Evolutionary conservation across 2,113 vertebrate genomes (phyloP).

Genomic region (Gnathonemus longibarbis): DNA sequence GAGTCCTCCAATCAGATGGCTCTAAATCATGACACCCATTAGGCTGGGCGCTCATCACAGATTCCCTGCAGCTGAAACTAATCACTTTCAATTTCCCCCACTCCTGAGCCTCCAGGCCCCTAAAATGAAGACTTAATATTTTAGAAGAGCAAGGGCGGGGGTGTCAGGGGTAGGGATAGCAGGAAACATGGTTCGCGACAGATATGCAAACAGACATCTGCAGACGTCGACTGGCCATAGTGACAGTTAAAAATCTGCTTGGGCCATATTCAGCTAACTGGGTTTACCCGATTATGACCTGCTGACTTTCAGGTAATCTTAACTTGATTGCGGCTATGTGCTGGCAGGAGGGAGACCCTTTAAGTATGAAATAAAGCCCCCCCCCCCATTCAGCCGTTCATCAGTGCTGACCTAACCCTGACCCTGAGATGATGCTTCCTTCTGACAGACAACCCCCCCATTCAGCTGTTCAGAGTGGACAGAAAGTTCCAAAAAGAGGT

Average conservation of each 20-base stretch:
- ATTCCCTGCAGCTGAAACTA: slow-evolving; percentile 15
- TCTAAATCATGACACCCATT: slow-evolving; percentile 16
- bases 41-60: neutral
- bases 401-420: neutral
- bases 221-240: neutral
- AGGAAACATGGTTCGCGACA: neutral
- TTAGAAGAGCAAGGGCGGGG: neutral
- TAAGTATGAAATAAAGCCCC: neutral
- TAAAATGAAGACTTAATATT: neutral
- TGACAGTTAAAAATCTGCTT: neutral
- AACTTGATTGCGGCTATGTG: neutral
- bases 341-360: neutral
- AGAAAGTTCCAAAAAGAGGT: neutral
- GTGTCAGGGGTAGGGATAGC: neutral
- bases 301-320: neutral
- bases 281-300: neutral
- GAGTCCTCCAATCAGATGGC: slow-evolving; percentile 1
- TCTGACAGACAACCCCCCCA: neutral
- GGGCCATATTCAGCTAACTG: neutral
- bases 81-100: neutral
- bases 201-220: neutral
- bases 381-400: neutral
- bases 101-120: neutral
- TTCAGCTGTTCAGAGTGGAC: neutral
- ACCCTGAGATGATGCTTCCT: neutral